A percentile compares a stretch with the other conserved stretches of the same genome.
Conservation (phyloP, 1,140 invertebrate species). For the Dendrolimus kikuchii region DNA sequence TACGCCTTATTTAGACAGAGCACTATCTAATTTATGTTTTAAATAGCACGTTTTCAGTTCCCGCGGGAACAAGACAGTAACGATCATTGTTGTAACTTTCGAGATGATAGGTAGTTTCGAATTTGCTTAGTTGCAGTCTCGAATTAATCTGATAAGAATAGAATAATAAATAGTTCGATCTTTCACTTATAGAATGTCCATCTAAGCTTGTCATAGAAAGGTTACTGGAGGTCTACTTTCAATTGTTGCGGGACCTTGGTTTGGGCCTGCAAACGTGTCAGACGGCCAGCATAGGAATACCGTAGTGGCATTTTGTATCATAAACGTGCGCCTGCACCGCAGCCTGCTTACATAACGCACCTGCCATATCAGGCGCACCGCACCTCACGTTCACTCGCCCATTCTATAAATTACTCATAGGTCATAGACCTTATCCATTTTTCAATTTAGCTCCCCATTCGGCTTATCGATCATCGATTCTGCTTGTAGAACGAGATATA, state of each 20-base stretch:
- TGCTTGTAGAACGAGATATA: conserved; percentile 7
- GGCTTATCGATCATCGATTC: conserved; percentile 14
- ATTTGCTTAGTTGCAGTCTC: no score
- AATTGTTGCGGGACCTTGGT: conserved; percentile 55
- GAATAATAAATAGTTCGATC: conserved; percentile 5
- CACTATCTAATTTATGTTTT: conserved; percentile 68
- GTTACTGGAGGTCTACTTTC: conserved; percentile 46
- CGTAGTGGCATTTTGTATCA: conserved; percentile 53
- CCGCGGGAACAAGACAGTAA: conserved; percentile 30
- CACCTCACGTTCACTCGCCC: conserved; percentile 59
- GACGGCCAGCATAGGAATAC: conserved; percentile 45
- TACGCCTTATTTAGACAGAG: conserved; percentile 62
- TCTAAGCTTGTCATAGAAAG: conserved; percentile 22
- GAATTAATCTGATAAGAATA: not conserved
- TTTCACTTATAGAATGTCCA: conserved; percentile 1
- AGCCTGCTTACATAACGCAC: conserved; percentile 64
- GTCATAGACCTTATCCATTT: conserved; percentile 64
- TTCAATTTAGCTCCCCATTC: conserved; percentile 33
- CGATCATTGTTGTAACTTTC: conserved; percentile 43
- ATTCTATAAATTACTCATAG: conserved; percentile 70
- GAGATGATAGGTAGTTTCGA: conserved; percentile 22
- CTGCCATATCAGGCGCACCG: conserved; percentile 63
- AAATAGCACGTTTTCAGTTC: conserved; percentile 52
- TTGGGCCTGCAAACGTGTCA: conserved; percentile 20
- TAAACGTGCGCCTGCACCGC: conserved; percentile 44